phyloP scores from a whole-genome alignment of 2,797 vertebrate species.

The Tachyglossus aculeatus region DNA sequence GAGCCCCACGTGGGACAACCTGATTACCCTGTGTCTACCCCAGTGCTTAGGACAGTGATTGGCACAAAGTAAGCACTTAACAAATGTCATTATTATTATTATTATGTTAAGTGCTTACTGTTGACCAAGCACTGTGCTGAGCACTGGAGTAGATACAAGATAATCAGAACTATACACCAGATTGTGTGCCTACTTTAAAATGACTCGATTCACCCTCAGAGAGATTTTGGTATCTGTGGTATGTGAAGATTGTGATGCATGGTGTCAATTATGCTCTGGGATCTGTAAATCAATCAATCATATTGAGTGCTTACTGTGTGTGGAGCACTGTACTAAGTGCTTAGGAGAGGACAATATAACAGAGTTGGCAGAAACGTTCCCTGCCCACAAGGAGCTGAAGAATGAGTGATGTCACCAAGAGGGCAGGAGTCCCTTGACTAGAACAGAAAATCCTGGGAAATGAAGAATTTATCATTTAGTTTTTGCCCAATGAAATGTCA shows the following conservation, averaged over 20 bases:
- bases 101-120: no score
- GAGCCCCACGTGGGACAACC: no score
- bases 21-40: no score
- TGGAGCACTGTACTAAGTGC: no score
- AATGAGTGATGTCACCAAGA: neutral
- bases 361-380: no score
- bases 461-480: neutral
- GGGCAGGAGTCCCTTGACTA: neutral
- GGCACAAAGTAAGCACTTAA: no score
- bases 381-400: neutral
- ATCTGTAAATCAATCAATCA: neutral
- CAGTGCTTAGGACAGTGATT: no score
- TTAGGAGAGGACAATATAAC: no score
- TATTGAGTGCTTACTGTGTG: no score
- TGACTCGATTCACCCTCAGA: accelerated
- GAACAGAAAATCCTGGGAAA: neutral
- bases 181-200: accelerated
- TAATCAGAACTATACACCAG: neutral
- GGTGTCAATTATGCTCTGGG: accelerated
- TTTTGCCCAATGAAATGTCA: slow-evolving; percentile 8
- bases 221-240: neutral
- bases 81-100: no score
- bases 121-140: no score
- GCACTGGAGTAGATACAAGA: no score
- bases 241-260: neutral